phyloP scores from a whole-genome alignment of 2,113 vertebrate genomes.

The Passer domesticus region DNA sequence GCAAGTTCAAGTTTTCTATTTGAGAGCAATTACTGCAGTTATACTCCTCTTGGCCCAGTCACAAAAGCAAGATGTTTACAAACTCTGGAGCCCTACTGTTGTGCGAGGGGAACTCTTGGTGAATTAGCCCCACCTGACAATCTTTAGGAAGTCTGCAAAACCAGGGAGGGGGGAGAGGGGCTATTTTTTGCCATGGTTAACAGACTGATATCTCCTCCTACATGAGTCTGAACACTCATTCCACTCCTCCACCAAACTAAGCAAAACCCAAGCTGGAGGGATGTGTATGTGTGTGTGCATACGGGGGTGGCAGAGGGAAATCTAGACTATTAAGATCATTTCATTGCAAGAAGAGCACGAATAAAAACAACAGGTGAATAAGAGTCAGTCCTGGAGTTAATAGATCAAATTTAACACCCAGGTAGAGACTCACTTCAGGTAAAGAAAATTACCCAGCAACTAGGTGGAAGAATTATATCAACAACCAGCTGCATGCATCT shows the following conservation, averaged over 20 bases:
- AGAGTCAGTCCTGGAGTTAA: not conserved
- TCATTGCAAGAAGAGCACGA: constrained; percentile 7
- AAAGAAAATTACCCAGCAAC: not conserved
- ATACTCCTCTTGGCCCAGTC: not conserved
- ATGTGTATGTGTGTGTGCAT: not conserved
- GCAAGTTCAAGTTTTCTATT: not conserved
- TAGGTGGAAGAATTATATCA: not conserved
- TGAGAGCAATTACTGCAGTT: not conserved
- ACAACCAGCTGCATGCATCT: not conserved
- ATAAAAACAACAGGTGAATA: constrained; percentile 48
- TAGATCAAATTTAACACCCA: not conserved
- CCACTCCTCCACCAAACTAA: not conserved
- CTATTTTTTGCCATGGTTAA: not conserved
- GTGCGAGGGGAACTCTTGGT: not conserved
- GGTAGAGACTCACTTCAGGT: not conserved
- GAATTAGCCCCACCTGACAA: not conserved
- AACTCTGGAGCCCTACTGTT: not conserved
- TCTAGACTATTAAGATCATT: constrained; percentile 22
- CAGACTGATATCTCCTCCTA: not conserved
- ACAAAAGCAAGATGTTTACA: constrained; percentile 38
- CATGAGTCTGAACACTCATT: not conserved
- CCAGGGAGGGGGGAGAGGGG: not conserved
- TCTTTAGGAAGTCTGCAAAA: constrained; percentile 30
- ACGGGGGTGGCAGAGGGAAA: constrained; percentile 5
- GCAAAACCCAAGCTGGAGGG: not conserved